Percentiles rank a stretch among this genome's conserved stretches.
Conservation (phyloP, 1,140 invertebrate species). For the Cotesia glomerata region DNA sequence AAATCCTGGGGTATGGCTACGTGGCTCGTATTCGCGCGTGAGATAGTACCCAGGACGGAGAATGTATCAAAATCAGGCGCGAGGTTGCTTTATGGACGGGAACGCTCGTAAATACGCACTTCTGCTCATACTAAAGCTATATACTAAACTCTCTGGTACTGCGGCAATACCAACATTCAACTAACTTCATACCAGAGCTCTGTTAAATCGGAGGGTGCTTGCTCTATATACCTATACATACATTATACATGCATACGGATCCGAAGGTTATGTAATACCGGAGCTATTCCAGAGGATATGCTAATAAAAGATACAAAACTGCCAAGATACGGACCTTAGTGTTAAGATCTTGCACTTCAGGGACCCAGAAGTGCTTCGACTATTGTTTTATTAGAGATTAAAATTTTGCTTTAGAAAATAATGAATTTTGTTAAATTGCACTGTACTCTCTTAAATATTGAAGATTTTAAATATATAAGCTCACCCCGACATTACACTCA, state of each 20-base stretch:
- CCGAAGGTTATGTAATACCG: too few relatives aligned
- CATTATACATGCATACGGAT: constrained; percentile 1
- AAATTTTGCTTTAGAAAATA: too few relatives aligned
- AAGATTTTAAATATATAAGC: too few relatives aligned
- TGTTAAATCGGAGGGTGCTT: too few relatives aligned
- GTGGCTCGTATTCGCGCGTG: constrained; percentile 63
- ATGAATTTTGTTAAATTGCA: too few relatives aligned
- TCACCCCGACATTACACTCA: too few relatives aligned
- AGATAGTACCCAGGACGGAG: constrained; percentile 61
- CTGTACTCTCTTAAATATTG: too few relatives aligned
- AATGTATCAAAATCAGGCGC: constrained; percentile 66
- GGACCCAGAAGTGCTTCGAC: background rate
- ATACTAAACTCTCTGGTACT: constrained; percentile 31
- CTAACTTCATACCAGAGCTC: background rate
- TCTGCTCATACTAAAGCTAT: constrained; percentile 51
- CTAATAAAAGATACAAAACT: constrained; percentile 61
- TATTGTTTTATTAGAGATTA: constrained; percentile 31
- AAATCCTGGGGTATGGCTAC: constrained; percentile 60
- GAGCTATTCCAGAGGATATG: constrained; percentile 52
- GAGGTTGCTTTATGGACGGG: constrained; percentile 65
- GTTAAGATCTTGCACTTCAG: constrained; percentile 20
- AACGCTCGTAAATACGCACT: constrained; percentile 66
- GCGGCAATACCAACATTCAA: background rate
- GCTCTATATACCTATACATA: background rate
- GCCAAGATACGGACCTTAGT: constrained; percentile 44